These are phyloP conservation scores for Tinea semifulvella DNA, from an alignment of 2,888 invertebrate species.

Conservation along the genomic window DNA sequence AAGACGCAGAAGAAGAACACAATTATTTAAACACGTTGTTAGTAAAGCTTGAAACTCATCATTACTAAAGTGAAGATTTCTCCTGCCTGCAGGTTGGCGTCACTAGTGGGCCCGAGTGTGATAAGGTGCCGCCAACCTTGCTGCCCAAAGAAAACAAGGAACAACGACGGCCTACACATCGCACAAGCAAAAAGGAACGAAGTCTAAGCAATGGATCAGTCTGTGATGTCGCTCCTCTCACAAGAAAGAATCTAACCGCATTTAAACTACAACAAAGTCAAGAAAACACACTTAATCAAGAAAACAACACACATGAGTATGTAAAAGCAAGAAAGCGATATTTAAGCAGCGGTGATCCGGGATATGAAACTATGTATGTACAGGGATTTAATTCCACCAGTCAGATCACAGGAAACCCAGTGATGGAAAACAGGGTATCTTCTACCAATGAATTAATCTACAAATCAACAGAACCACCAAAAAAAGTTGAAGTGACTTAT, in stretches of 20 bases:
- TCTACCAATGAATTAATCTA: constrained; percentile 49
- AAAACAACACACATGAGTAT: background rate
- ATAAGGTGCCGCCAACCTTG: constrained; percentile 57
- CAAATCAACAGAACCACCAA: constrained; percentile 32
- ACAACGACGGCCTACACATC: constrained; percentile 37
- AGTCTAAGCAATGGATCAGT: constrained; percentile 46
- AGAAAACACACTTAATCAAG: constrained; percentile 19
- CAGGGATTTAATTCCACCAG: constrained; percentile 22
- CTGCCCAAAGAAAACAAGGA: constrained; percentile 47
- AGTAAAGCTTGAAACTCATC: constrained; percentile 56
- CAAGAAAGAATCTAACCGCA: constrained; percentile 26
- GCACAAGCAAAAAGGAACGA: constrained; percentile 18
- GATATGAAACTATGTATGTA: constrained; percentile 43
- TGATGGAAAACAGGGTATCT: constrained; percentile 56
- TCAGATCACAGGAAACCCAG: constrained; percentile 29
- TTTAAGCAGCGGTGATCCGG: background rate
- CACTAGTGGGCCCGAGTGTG: constrained; percentile 62
- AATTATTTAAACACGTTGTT: constrained; percentile 36
- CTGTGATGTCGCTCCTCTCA: constrained; percentile 38
- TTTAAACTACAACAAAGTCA: constrained; percentile 35
- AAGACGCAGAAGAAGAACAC: constrained; percentile 50
- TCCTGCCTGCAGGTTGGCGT: constrained; percentile 68
- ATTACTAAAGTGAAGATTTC: constrained; percentile 67
- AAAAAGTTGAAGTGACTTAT: constrained; percentile 46
- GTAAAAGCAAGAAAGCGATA: background rate